Percentiles rank a stretch among this genome's conserved stretches.
Evolutionary conservation across 2,113 vertebrate species (phyloP).

Genomic region (Heterochromis multidens): DNA sequence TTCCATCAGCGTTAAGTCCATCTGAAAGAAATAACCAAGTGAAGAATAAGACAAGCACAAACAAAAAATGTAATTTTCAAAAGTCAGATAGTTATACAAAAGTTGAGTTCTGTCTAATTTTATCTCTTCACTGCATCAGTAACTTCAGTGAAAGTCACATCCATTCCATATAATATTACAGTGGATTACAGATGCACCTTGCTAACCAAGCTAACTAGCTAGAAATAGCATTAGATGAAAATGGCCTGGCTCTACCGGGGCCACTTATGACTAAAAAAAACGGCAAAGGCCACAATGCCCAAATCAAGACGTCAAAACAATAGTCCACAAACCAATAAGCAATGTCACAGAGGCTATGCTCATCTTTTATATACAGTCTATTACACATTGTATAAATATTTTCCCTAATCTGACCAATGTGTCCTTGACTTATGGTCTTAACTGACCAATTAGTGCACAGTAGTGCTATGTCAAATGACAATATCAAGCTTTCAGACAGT

Average conservation of each 20-base stretch:
- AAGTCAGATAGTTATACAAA: not conserved
- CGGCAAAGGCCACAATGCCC: not conserved
- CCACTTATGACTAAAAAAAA: too few species aligned
- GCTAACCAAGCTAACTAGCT: not conserved
- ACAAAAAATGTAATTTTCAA: not conserved
- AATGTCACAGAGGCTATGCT: too few species aligned
- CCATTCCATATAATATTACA: not conserved
- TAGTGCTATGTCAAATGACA: not conserved
- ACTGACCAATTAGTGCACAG: not conserved
- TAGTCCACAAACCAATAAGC: too few species aligned
- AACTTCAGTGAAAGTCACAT: not conserved
- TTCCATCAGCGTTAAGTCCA: constrained; percentile 58
- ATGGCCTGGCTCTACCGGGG: not conserved
- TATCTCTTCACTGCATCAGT: too few species aligned
- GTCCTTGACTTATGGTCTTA: not conserved
- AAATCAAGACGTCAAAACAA: not conserved
- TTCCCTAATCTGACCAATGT: not conserved
- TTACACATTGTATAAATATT: not conserved
- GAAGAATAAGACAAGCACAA: not conserved
- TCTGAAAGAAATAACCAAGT: constrained; percentile 49
- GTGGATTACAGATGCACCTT: not conserved
- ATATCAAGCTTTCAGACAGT: not conserved
- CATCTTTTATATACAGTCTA: not conserved
- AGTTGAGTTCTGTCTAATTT: too few species aligned
- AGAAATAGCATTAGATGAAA: not conserved